phyloP scores from a whole-genome alignment of 2,888 invertebrate species.

The Harmothoe impar region DNA sequence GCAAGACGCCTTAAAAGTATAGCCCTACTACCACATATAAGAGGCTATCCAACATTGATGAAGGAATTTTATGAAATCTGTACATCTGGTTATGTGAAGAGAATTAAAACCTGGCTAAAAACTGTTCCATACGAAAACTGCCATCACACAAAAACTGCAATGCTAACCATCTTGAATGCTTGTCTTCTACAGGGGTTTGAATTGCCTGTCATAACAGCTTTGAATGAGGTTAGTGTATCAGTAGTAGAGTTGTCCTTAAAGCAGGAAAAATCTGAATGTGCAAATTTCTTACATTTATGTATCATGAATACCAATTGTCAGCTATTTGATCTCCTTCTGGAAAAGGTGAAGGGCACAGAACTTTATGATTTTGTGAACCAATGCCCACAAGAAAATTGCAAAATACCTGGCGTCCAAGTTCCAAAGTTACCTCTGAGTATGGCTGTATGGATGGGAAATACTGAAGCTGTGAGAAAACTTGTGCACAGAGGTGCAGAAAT shows the following conservation, averaged over 20 bases:
- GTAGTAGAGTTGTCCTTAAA: too few relatives aligned
- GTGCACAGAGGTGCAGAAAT: constrained; percentile 27
- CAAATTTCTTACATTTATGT: not conserved
- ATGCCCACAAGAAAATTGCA: too few relatives aligned
- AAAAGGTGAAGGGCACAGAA: not conserved
- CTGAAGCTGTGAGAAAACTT: not conserved
- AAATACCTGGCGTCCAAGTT: not conserved
- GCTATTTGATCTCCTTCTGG: not conserved
- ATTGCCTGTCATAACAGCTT: too few relatives aligned
- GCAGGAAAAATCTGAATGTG: too few relatives aligned
- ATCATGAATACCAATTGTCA: not conserved
- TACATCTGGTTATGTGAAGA: not conserved
- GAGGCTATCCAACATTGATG: not conserved
- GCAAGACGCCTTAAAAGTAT: not conserved
- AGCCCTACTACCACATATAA: not conserved
- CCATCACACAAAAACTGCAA: not conserved
- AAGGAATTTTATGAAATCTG: not conserved
- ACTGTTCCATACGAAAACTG: not conserved
- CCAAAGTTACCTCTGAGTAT: not conserved
- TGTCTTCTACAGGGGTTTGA: not conserved
- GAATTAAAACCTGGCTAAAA: not conserved
- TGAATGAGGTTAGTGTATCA: too few relatives aligned
- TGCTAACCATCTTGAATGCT: not conserved
- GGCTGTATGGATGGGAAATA: constrained; percentile 3
- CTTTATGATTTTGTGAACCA: not conserved